phyloP scores from a whole-genome alignment of 2,113 vertebrate species.

The Cyanocitta stelleri region DNA sequence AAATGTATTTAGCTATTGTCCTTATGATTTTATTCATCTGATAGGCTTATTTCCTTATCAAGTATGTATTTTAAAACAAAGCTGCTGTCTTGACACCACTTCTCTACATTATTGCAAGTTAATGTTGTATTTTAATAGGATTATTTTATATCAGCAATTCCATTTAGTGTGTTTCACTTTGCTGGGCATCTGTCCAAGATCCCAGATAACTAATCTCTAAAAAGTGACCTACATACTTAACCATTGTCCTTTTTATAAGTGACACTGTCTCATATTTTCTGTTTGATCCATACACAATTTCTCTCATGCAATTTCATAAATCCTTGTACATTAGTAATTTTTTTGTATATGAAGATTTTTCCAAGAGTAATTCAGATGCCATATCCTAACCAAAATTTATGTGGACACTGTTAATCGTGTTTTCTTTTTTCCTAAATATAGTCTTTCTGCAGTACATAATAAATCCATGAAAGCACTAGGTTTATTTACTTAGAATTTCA shows the following conservation, averaged over 20 bases:
- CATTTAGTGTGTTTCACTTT: neutral
- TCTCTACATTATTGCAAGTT: neutral
- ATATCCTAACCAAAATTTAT: neutral
- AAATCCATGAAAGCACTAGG: neutral
- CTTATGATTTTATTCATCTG: neutral
- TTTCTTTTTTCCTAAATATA: neutral
- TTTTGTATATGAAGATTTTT: neutral
- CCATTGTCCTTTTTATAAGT: neutral
- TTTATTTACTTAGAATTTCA: neutral
- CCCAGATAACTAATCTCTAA: neutral
- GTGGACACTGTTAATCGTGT: neutral
- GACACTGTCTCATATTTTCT: neutral
- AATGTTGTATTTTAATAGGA: neutral
- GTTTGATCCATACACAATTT: neutral
- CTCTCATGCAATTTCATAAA: neutral
- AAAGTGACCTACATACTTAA: neutral
- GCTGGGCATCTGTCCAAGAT: neutral
- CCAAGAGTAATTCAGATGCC: neutral
- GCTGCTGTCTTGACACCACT: neutral
- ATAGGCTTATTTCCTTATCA: neutral
- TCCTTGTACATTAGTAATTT: neutral
- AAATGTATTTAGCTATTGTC: neutral
- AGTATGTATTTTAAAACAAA: neutral
- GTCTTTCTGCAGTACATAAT: neutral
- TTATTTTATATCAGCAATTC: neutral